Conservation (phyloP, 2,888 invertebrate genomes). For the Brenthis hecate region DNA sequence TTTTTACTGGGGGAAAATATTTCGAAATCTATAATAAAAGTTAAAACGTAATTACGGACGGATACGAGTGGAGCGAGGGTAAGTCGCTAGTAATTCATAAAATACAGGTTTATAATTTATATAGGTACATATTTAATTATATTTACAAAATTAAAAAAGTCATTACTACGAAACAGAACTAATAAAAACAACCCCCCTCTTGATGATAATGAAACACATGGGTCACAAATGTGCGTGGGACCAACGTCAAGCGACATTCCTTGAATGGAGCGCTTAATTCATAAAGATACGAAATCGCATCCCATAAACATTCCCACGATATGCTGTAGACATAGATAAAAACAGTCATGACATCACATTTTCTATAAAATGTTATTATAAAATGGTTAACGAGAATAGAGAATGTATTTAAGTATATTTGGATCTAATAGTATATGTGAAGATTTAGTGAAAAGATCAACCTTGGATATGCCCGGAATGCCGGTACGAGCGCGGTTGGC, state of each 20-base stretch:
- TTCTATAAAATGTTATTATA: conserved; percentile 13
- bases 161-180: conserved; percentile 19
- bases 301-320: conserved; percentile 69
- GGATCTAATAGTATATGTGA: conserved; percentile 21
- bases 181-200: conserved; percentile 13
- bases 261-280: conserved; percentile 67
- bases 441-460: conserved; percentile 42
- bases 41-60: too few species aligned
- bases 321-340: conserved; percentile 56
- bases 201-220: conserved; percentile 54
- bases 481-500: conserved; percentile 50
- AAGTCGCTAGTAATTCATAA: too few species aligned
- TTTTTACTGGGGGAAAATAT: too few species aligned
- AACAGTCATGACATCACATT: conserved; percentile 41
- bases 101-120: not conserved
- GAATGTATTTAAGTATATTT: conserved; percentile 2
- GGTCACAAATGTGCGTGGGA: conserved; percentile 73
- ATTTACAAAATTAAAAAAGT: not conserved
- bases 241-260: conserved; percentile 50
- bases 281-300: conserved; percentile 57
- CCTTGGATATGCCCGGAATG: conserved; percentile 59
- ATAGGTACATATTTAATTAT: not conserved
- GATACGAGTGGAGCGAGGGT: too few species aligned
- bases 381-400: conserved; percentile 14
- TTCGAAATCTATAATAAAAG: too few species aligned